Base-by-base conservation (phyloP, 2,113 vertebrate genomes). In the Rhinolophus sinicus region DNA sequence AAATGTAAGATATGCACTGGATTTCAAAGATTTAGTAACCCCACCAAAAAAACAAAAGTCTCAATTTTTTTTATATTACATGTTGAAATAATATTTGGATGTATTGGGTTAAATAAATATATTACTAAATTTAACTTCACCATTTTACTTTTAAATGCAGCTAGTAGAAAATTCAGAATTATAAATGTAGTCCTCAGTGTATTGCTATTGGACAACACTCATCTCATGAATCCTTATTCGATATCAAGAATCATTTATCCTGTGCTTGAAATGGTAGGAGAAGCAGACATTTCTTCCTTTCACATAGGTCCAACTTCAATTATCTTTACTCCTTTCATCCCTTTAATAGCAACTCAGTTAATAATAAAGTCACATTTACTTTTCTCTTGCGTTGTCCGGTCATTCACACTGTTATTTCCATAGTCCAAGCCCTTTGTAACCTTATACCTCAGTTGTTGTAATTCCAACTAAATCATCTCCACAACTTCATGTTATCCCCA, bases 391-490 rank as follows among this genome's bases (percentile, higher is more conserved):
- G 16, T 89, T 87, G 38, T 40, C 62, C 40, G 28, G 56, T 78
- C 78, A 70, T 75, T 52, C 64, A 78, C 56, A 86, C 56, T 73
- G 21, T 72, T 91, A n/a, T 83, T 90, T 89, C 58, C 30, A 70
- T 33, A 89, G 54, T 56, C 19, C 47, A n/a, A 62, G 19, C n/a
- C 60, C 83, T 15, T 65, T 93, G 56, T 89, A 92, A 90, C 76
- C 80, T 95, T 92, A 95, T 92, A 73, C 56, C 62, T 92, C 77
- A 73, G 64, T 70, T 67, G 7, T 89, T 67, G 7, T 89, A 96
- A 97, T 92, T 86, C 52, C 28, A 84, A 35, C 15, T 86, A 88
- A 94, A 72, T 91, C 26, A 44, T 26, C 24, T 56, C 56, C 15
- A 52, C 56, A 78, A 67, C 50, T 96, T 95, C n/a, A 38, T 33